A percentile compares a stretch with the other conserved stretches of the same genome.
Conservation (phyloP, 2,797 vertebrate genomes). For the Alosa sapidissima region DNA sequence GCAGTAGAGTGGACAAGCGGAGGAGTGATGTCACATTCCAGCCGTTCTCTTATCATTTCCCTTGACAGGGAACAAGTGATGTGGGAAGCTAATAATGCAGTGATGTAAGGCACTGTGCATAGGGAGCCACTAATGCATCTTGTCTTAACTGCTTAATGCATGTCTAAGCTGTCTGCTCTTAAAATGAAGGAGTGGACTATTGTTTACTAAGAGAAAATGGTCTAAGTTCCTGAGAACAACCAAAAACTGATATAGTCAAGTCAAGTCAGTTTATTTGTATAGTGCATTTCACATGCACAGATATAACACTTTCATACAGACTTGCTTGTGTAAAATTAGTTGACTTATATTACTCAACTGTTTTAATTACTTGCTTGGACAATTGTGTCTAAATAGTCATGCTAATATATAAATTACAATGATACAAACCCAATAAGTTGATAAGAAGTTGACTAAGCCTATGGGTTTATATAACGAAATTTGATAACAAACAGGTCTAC, state of each 20-base stretch:
- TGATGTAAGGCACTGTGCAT: slow-evolving; percentile 24
- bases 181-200: background rate
- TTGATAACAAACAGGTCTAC: background rate
- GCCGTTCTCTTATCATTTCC: slow-evolving; percentile 43
- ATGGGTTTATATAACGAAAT: background rate
- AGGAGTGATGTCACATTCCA: slow-evolving; percentile 64
- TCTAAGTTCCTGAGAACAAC: background rate
- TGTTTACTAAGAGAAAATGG: background rate
- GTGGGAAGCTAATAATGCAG: slow-evolving; percentile 25
- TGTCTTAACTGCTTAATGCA: background rate
- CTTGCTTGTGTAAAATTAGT: background rate
- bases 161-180: background rate
- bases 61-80: slow-evolving; percentile 26
- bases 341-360: background rate
- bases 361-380: background rate
- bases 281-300: no score
- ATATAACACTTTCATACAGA: background rate
- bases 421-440: no score
- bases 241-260: no score
- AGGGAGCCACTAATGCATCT: background rate
- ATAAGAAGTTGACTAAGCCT: background rate
- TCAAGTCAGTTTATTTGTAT: no score
- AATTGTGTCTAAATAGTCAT: background rate
- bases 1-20: slow-evolving; percentile 60
- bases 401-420: background rate